Evolutionary conservation across 2,113 vertebrate genomes (phyloP), one percentile per base, ranked within the genome.

Genomic region (Tachycineta bicolor): DNA sequence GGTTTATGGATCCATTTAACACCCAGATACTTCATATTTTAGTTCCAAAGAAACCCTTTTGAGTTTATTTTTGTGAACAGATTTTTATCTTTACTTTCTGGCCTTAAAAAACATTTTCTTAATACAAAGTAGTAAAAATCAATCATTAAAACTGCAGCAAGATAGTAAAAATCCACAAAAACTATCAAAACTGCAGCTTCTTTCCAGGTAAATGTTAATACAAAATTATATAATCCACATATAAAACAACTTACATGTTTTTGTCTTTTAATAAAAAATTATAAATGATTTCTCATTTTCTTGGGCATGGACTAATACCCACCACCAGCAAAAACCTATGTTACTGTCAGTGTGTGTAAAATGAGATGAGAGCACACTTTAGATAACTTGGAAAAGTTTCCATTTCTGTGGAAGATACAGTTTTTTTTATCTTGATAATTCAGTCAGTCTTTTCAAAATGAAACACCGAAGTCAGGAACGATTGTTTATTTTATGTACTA

Each of bases 401-500:
- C 2, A 47, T 28, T 87, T 23, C 37, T 84, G n/a, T 71, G 34
- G 26, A 74, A 81, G 10, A 53, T 21, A 65, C 33, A 4, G 0
- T 14, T 73, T 88, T n/a, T n/a, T 23, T 81, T 81, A 49, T 59
- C 26, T 21, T 82, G 22, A 26, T 29, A 68, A 12, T 49, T 78
- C 26, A 71, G 13, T 46, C 29, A 56, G 19, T 41, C 44, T 86
- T 91, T 96, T 87, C 49, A 76, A 80, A 73, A 83, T 7, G 41
- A 87, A 70, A 53, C 24, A 64, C 65, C 71, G 58, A 90, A 89
- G 93, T 91, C 10, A 63, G 43, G 75, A 71, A 24, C 12, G 2
- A 88, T 68, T 90, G 58, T 33, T 34, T 83, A 47, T 80, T 84
- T 94, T 90, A 69, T 90, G 39, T 80, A 85, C 76, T 91, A 37